phyloP scores from a whole-genome alignment of 2,113 vertebrate species.

The Lycaon pictus region DNA sequence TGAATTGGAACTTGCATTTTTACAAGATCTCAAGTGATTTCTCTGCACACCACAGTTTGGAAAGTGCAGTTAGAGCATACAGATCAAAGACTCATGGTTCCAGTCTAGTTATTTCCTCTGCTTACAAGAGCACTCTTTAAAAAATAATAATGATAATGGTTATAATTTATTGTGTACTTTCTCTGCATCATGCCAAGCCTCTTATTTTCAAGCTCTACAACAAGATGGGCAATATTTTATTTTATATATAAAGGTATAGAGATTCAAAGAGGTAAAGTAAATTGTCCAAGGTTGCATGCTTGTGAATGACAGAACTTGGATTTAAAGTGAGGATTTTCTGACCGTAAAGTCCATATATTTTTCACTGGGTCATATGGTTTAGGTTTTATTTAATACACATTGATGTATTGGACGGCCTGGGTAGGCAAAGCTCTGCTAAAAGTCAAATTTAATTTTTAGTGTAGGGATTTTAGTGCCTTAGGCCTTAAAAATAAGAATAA shows the following conservation, averaged over 20 bases:
- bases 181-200: not conserved
- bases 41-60: not conserved
- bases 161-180: constrained; percentile 29
- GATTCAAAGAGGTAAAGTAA: not conserved
- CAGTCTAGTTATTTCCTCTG: not conserved
- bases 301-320: not conserved
- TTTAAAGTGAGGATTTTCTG: constrained; percentile 28
- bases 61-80: not conserved
- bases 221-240: not conserved
- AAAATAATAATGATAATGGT: constrained; percentile 9
- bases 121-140: not conserved
- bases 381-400: not conserved
- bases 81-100: not conserved
- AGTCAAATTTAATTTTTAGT: constrained; percentile 43
- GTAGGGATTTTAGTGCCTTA: constrained; percentile 3
- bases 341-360: not conserved
- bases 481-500: constrained; percentile 24
- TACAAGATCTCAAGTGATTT: not conserved
- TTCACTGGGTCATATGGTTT: not conserved
- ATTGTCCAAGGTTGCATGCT: not conserved
- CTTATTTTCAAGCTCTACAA: constrained; percentile 45
- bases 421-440: not conserved
- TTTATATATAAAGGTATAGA: constrained; percentile 31
- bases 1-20: constrained; percentile 26
- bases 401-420: not conserved